A percentile compares a stretch with the other conserved stretches of the same genome.
phyloP scores from a whole-genome alignment of 2,797 vertebrate genomes.

The Cheracebus regulus region DNA sequence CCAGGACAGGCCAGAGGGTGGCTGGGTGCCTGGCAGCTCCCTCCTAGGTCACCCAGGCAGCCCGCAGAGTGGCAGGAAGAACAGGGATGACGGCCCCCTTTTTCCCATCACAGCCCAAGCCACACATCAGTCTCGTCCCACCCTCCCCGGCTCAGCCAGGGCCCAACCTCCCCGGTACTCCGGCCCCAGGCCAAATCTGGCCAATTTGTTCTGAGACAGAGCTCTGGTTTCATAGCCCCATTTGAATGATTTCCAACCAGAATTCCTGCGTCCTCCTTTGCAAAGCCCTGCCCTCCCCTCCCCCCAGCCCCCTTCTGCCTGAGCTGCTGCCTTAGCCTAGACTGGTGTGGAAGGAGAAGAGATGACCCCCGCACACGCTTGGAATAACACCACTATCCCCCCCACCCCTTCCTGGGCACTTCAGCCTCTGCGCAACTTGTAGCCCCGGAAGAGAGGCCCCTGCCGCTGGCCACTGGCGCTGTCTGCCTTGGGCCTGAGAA shows the following conservation, averaged over 20 bases:
- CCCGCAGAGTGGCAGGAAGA: not conserved
- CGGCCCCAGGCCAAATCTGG: slow-evolving; percentile 68
- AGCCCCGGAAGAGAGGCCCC: not conserved
- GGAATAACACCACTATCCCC: not conserved
- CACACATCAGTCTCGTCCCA: not conserved
- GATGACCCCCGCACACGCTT: not conserved
- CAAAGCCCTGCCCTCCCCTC: slow-evolving; percentile 46
- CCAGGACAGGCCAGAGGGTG: not conserved
- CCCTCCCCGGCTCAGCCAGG: not conserved
- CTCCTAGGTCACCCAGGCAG: not conserved
- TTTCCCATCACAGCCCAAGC: not conserved
- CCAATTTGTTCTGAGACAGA: slow-evolving; percentile 80
- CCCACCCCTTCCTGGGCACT: not conserved
- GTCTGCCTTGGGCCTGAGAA: not conserved
- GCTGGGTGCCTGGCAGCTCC: not conserved
- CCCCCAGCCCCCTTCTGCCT: slow-evolving; percentile 27
- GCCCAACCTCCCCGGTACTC: slow-evolving; percentile 18
- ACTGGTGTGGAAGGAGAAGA: slow-evolving; percentile 6
- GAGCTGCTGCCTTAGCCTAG: not conserved
- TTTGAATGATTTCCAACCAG: slow-evolving; percentile 81
- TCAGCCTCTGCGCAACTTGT: not conserved
- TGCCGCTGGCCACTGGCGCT: not conserved
- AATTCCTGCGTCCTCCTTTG: slow-evolving; percentile 75
- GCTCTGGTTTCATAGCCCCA: slow-evolving; percentile 80
- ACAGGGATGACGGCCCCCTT: not conserved